These are phyloP conservation scores for Clinocottus analis DNA, from an alignment of 2,113 vertebrate species.

Conservation along the genomic window DNA sequence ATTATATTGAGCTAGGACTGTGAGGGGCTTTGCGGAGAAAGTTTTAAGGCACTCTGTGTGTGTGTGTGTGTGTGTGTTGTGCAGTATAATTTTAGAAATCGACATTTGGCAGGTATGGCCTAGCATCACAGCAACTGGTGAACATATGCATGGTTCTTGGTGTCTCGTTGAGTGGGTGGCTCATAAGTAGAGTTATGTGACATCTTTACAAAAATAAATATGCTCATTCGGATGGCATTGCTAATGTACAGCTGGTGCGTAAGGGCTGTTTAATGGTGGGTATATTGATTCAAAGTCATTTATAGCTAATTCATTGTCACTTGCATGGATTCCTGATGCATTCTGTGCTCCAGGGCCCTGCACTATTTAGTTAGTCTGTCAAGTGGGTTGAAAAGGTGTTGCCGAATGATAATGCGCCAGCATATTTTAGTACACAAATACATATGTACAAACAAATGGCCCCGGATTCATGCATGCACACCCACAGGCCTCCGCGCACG, in stretches of 20 bases:
- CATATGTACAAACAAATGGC: constrained; percentile 31
- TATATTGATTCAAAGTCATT: constrained; percentile 19
- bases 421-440: constrained; percentile 49
- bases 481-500: constrained; percentile 29
- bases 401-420: constrained; percentile 27
- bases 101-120: constrained; percentile 49
- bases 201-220: constrained; percentile 11
- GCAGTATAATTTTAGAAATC: constrained; percentile 44
- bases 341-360: constrained; percentile 6
- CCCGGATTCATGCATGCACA: constrained; percentile 26
- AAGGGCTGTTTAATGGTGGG: constrained; percentile 2
- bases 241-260: constrained; percentile 17
- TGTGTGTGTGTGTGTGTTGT: background rate
- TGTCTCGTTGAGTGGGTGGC: constrained; percentile 36
- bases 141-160: constrained; percentile 35
- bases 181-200: constrained; percentile 29
- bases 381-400: constrained; percentile 38
- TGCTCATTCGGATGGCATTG: background rate
- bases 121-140: constrained; percentile 36
- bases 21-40: constrained; percentile 29
- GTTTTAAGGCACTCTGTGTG: constrained; percentile 14
- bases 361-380: constrained; percentile 17
- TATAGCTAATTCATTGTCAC: constrained; percentile 28
- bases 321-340: constrained; percentile 21
- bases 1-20: constrained; percentile 41